Evolutionary conservation across 2,797 vertebrate species (phyloP).

Genomic region (Gephyroberyx darwinii): DNA sequence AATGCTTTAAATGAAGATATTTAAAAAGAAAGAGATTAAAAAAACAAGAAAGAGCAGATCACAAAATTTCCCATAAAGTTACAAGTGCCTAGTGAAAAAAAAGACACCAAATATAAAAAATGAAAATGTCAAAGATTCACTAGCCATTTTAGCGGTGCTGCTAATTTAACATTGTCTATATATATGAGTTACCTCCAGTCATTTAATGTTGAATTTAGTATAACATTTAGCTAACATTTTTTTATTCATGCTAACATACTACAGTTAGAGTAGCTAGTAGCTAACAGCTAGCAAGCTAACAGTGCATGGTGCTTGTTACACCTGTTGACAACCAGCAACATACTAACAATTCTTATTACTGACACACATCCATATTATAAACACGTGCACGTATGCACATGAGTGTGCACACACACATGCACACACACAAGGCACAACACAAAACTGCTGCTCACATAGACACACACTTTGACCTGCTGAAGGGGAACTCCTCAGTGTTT

Average conservation of each 20-base stretch:
- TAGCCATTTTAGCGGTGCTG: background rate
- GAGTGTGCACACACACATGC: background rate
- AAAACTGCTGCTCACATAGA: background rate
- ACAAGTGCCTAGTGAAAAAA: conserved; percentile 36
- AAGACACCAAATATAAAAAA: background rate
- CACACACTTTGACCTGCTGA: background rate
- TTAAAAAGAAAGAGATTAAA: no score
- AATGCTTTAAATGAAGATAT: no score
- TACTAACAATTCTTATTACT: conserved; percentile 36
- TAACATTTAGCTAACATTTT: background rate
- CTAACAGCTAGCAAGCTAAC: conserved; percentile 35
- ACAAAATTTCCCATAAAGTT: background rate
- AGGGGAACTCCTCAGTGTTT: conserved; percentile 27
- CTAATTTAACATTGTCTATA: conserved; percentile 5
- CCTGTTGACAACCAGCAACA: conserved; percentile 15
- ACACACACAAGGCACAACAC: conserved; percentile 7
- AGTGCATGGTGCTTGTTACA: conserved; percentile 61
- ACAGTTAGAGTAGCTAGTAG: conserved; percentile 10
- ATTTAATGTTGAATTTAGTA: background rate
- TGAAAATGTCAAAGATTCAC: background rate
- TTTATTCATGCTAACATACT: background rate
- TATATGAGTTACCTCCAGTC: background rate
- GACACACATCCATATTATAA: background rate
- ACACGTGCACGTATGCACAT: background rate
- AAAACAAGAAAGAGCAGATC: no score